These are phyloP conservation scores for Phalacrocorax carbo DNA, from an alignment of 2,113 vertebrate genomes.

Conservation along the genomic window DNA sequence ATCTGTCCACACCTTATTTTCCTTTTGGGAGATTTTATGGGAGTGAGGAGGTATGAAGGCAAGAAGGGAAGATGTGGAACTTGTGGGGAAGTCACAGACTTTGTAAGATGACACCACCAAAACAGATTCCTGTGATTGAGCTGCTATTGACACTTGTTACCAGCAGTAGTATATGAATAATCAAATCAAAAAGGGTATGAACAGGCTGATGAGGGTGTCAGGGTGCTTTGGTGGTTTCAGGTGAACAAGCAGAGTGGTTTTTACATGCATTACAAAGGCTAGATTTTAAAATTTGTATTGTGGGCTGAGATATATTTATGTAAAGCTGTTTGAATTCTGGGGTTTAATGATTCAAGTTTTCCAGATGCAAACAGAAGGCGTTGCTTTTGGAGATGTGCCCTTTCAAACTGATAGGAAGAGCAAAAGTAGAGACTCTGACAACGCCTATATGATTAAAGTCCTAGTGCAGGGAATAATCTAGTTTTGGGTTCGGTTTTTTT, in stretches of 20 bases:
- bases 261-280: accelerated
- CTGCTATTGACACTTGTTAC: background rate
- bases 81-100: background rate
- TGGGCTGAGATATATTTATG: background rate
- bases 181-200: background rate
- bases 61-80: background rate
- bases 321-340: background rate
- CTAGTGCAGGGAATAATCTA: background rate
- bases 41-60: background rate
- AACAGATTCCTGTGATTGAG: background rate
- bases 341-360: background rate
- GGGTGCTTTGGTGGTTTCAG: background rate
- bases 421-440: background rate
- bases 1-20: slow-evolving; percentile 25
- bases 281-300: background rate
- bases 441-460: accelerated
- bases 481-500: background rate
- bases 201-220: background rate
- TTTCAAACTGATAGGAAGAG: background rate
- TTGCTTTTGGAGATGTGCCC: background rate
- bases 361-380: background rate
- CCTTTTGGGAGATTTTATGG: background rate
- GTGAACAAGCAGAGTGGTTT: background rate
- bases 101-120: background rate
- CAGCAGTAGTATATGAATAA: background rate